A percentile compares a stretch with the other conserved stretches of the same genome.
Conservation (phyloP, 2,113 vertebrate genomes). For the Toxotes jaculatrix region DNA sequence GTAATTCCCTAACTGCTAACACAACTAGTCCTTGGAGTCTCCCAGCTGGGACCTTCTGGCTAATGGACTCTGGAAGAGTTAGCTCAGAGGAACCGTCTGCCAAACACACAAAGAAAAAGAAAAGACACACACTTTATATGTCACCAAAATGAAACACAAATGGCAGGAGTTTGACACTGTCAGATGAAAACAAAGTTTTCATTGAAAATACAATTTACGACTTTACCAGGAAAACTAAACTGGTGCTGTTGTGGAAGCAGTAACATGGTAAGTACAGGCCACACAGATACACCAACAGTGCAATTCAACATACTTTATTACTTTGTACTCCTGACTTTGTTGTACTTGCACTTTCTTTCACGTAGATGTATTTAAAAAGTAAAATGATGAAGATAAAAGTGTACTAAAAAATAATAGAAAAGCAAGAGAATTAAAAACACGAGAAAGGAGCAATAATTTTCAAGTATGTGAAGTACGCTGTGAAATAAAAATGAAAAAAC, state of each 20-base stretch:
- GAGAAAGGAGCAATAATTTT: too few species aligned
- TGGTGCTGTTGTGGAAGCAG: neutral
- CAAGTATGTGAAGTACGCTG: neutral
- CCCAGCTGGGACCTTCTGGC: slow-evolving; percentile 65
- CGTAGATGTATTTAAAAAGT: too few species aligned
- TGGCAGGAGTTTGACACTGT: neutral
- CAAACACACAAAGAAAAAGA: slow-evolving; percentile 4
- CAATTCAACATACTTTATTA: too few species aligned
- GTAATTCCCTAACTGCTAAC: neutral
- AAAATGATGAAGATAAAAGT: too few species aligned
- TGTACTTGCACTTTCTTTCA: too few species aligned
- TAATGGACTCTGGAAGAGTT: slow-evolving; percentile 43
- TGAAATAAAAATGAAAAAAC: too few species aligned
- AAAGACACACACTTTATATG: neutral
- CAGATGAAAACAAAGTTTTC: neutral
- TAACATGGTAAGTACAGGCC: too few species aligned
- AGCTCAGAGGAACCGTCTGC: neutral
- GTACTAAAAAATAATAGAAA: too few species aligned
- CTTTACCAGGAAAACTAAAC: too few species aligned
- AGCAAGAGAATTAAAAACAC: too few species aligned
- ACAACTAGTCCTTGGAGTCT: slow-evolving; percentile 33
- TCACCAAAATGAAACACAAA: neutral
- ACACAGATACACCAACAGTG: neutral
- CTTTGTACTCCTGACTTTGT: too few species aligned
- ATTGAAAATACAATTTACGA: too few species aligned